These are phyloP conservation scores for Onthophagus sagittarius DNA, from an alignment of 2,888 invertebrate genomes.

Conservation along the genomic window DNA sequence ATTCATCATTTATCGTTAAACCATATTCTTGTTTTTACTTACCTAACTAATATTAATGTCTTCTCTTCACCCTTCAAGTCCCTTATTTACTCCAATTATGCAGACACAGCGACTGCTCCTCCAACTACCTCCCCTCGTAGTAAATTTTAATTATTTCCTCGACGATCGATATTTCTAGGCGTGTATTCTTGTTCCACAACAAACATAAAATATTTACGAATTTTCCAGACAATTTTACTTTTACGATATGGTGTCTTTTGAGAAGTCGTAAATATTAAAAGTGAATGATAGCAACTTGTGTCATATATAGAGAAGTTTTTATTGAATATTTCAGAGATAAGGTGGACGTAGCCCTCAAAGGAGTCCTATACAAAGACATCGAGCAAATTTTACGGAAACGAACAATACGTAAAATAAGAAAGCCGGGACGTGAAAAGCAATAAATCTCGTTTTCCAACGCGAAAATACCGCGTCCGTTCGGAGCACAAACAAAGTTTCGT, in stretches of 20 bases:
- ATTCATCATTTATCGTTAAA: too few species aligned
- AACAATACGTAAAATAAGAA: background rate
- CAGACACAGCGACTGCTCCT: background rate
- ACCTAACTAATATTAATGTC: background rate
- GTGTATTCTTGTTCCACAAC: too few species aligned
- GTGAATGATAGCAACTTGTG: too few species aligned
- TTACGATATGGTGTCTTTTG: too few species aligned
- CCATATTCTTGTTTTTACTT: background rate
- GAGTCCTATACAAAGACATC: background rate
- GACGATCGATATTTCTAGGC: too few species aligned
- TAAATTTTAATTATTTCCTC: background rate
- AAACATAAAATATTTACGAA: too few species aligned
- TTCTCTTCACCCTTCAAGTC: background rate
- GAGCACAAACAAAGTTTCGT: background rate
- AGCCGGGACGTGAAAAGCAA: background rate
- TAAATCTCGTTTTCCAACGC: background rate
- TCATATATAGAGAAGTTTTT: too few species aligned
- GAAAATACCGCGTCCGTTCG: background rate
- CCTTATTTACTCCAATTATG: background rate
- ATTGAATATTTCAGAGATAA: background rate
- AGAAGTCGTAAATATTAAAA: too few species aligned
- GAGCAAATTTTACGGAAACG: background rate
- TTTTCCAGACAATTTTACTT: too few species aligned
- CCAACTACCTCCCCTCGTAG: background rate
- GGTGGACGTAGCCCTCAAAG: background rate